Conservation (phyloP, 2,797 vertebrate species). For the Myotis vivesi region DNA sequence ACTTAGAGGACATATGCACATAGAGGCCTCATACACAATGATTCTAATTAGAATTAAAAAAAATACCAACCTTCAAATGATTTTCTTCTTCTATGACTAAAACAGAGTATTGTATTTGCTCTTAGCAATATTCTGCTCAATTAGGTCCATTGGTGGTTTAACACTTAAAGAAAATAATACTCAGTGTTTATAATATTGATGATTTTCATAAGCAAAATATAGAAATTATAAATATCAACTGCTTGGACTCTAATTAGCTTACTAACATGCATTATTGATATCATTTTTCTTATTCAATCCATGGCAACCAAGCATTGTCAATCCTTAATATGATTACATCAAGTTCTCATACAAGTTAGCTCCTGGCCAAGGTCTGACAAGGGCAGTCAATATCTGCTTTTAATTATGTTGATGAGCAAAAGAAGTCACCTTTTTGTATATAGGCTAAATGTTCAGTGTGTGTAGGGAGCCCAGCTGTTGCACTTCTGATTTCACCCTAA, state of each 20-base stretch:
- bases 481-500: constrained; percentile 71
- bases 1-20: not conserved
- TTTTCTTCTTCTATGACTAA: constrained; percentile 41
- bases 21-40: not conserved
- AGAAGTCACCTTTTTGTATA: constrained; percentile 10
- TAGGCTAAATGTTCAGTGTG: constrained; percentile 69
- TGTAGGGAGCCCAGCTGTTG: constrained; percentile 71
- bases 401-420: constrained; percentile 82
- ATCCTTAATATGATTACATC: constrained; percentile 83
- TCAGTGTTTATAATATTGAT: constrained; percentile 75
- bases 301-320: constrained; percentile 73
- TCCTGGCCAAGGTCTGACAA: constrained; percentile 80
- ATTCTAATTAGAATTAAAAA: constrained; percentile 53
- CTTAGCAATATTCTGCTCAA: constrained; percentile 27
- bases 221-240: constrained; percentile 78
- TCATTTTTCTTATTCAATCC: constrained; percentile 80
- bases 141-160: constrained; percentile 75
- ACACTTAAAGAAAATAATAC: constrained; percentile 64
- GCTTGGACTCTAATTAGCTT: constrained; percentile 66
- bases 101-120: constrained; percentile 31
- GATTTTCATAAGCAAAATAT: constrained; percentile 77
- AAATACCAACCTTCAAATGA: constrained; percentile 42
- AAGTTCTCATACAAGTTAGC: constrained; percentile 81
- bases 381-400: constrained; percentile 75
- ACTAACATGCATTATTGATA: constrained; percentile 74